Evolutionary conservation across 2,113 vertebrate species (phyloP), one percentile per base, ranked within the genome.

Genomic region (Melanerpes aurifrons): DNA sequence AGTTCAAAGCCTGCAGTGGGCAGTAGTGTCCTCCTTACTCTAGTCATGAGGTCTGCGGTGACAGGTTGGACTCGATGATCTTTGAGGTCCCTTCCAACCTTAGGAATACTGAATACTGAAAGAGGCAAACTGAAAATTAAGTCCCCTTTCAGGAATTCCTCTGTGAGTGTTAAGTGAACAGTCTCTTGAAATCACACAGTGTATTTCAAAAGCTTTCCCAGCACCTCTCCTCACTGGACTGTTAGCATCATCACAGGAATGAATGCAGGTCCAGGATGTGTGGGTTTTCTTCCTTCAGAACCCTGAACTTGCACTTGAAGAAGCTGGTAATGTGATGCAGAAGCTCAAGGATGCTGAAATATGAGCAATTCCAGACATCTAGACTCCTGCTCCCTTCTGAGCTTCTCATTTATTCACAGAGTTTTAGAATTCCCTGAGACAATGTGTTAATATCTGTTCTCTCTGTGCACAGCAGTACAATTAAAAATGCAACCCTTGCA

Each of bases 211-310:
- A 68, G 29, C 17, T 68, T 59, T 75, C 62, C 26, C 72, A 86
- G 45, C 22, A 77, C 9, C 58, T 61, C 37, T 84, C 22, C 63
- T 78, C n/a, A 68, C 18, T 63, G 24, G 5, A 72, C 48, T 73
- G 64, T n/a, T 43, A 45, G 47, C 47, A 54, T 76, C 64, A 73
- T 56, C 72, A 77, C 43, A 68, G 58, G 37, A 80, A 77, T 32
- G 20, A 87, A 58, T 1, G 12, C 28, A 66, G 59, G 31, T 62
- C n/a, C 29, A 76, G 64, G n/a, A 70, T 14, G 14, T 19, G 45
- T 9, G 18, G 2, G 15, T 66, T 89, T 70, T 87, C 91, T 87
- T 80, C 40, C 88, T 91, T 86, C 89, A 95, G 87, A 94, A 94
- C 68, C 62, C 85, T 68, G 58, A 91, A 93, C 32, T 81, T 82